phyloP scores from a whole-genome alignment of 2,797 vertebrate genomes.

The Neosalanx taihuensis region DNA sequence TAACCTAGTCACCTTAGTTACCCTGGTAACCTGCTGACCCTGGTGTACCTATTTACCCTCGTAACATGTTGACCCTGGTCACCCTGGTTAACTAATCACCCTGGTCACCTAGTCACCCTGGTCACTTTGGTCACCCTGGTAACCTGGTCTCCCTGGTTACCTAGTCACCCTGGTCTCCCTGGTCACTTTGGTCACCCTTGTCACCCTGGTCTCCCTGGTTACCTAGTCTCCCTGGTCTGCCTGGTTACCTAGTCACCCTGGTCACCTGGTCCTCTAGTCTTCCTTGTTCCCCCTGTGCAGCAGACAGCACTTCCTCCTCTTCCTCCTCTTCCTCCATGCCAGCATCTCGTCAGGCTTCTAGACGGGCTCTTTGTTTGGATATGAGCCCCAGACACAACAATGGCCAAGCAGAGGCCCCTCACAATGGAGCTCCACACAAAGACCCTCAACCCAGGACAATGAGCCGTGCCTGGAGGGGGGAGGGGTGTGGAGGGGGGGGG shows the following conservation, averaged over 20 bases:
- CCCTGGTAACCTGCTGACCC: no score
- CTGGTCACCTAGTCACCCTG: no score
- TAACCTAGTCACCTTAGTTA: no score
- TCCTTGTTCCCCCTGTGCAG: background rate
- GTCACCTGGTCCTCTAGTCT: conserved; percentile 1
- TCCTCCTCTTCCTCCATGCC: conserved; percentile 11
- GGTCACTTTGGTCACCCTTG: background rate
- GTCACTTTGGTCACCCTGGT: no score
- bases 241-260: no score
- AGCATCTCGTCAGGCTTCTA: conserved; percentile 53
- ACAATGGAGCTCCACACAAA: conserved; percentile 69
- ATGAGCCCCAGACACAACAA: conserved; percentile 78
- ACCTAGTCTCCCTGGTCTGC: no score
- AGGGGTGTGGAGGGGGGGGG: conserved; percentile 57
- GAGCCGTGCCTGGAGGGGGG: conserved; percentile 57
- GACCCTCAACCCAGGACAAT: conserved; percentile 72
- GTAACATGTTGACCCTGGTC: no score
- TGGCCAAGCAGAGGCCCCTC: conserved; percentile 57
- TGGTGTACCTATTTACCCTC: no score
- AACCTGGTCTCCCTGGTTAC: no score
- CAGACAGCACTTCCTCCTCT: conserved; percentile 12
- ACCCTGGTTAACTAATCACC: no score
- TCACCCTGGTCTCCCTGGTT: no score
- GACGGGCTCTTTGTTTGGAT: conserved; percentile 69
- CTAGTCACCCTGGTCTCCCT: background rate